A percentile compares a stretch with the other conserved stretches of the same genome.
These are phyloP conservation scores for Dryadula phaetusa DNA, from an alignment of 2,888 invertebrate species.

Conservation along the genomic window DNA sequence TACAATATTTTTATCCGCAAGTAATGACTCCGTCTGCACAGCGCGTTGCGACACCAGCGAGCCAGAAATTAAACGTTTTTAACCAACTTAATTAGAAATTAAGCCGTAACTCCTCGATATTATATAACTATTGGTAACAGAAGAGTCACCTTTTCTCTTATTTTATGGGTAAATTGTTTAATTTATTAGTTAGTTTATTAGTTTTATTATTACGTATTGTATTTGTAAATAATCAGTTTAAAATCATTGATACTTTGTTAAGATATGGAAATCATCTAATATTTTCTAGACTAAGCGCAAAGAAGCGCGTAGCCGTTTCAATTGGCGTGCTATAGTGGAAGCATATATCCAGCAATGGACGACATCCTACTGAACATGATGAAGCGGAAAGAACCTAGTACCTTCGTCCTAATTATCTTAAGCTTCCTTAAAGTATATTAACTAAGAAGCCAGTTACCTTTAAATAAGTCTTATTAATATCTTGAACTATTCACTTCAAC, in stretches of 20 bases:
- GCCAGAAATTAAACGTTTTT: background rate
- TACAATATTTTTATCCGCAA: constrained; percentile 12
- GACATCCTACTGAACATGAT: too few relatives aligned
- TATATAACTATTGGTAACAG: constrained; percentile 15
- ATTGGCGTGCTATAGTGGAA: too few relatives aligned
- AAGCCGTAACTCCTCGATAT: constrained; percentile 3
- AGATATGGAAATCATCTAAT: too few relatives aligned
- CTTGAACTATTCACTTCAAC: background rate
- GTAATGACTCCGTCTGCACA: background rate
- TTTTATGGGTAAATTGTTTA: background rate
- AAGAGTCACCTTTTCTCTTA: background rate
- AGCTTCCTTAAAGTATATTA: too few relatives aligned
- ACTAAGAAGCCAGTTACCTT: too few relatives aligned
- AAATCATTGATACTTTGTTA: too few relatives aligned
- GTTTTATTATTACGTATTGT: background rate
- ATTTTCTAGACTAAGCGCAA: too few relatives aligned
- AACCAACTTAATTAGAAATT: constrained; percentile 17
- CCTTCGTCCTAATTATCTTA: too few relatives aligned
- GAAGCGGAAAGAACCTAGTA: too few relatives aligned
- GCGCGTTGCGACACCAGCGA: constrained; percentile 15
- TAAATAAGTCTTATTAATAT: background rate
- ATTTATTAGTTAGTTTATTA: background rate
- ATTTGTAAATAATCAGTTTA: too few relatives aligned
- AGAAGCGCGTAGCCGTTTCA: too few relatives aligned
- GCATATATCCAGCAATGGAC: too few relatives aligned